Base-by-base conservation (phyloP, 92 coral and sea anemone genomes). In the Epizoanthus fatuus region DNA sequence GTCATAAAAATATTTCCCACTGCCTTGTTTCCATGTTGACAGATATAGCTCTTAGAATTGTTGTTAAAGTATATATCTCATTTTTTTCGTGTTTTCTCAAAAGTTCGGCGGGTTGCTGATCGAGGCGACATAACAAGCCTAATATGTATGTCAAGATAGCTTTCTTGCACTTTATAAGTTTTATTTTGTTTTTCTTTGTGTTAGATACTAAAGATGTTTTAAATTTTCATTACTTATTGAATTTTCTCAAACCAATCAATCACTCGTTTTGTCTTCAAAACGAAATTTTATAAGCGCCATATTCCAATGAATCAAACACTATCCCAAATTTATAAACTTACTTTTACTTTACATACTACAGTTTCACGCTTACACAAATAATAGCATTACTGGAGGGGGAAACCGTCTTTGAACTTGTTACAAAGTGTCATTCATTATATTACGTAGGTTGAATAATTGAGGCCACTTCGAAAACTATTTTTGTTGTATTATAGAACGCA, bases 211-310 rank as follows among this genome's bases (percentile, higher is more conserved):
- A 66, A 37, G 47, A 13, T 64, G 45, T 14, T 37, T 66, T 37
- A 32, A 3, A 66, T n/a, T 25, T 13, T 66, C 40, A 6, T 37
- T 37, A 5, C 47, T 66, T 37, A 39, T 19, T 19, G 19, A n/a
- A 37, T 16, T 66, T 35, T 64, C 15, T 58, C 25, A n/a, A 58
- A 4, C 63, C 42, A 51, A 20, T 22, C 13, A 47, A 53, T 52
- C 22, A 51, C 11, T 29, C 38, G 19, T 74, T 74, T 74, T 74
- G 44, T 74, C 44, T 35, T n/a, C 39, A 66, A 66, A 66, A 42
- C n/a, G n/a, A 64, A 64, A n/a, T 40, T 64, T 64, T n/a, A 7
- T 29, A 64, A 64, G 9, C 17, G 17, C 40, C 38, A 32, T 66
- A 32, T 15, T 58, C 19, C 20, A 13, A 64, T 32, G 15, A 29